A percentile compares a stretch with the other conserved stretches of the same genome.
Evolutionary conservation across 2,113 vertebrate genomes (phyloP).

Genomic region (Ranitomeya variabilis): DNA sequence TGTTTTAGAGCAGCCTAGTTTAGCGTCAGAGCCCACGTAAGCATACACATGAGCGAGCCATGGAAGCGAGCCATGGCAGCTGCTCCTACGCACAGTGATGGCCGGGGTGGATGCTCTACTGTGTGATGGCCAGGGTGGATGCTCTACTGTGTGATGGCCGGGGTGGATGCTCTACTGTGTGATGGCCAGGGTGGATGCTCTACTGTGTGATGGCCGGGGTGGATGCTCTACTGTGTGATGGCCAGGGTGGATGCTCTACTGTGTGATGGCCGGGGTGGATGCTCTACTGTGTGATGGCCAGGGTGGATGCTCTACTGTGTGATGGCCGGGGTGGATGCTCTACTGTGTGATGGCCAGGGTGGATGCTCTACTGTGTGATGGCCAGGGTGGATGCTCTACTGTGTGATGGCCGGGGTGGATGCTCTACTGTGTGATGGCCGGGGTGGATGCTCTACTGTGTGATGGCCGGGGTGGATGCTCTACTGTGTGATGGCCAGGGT

Average conservation of each 20-base stretch:
- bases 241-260: constrained; percentile 30
- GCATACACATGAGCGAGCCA: not conserved
- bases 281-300: not conserved
- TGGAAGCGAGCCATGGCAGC: constrained; percentile 47
- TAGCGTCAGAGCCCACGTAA: constrained; percentile 33
- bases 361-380: constrained; percentile 25
- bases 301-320: constrained; percentile 33
- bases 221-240: constrained; percentile 25
- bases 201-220: not conserved
- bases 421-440: not conserved
- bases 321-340: constrained; percentile 26
- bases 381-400: constrained; percentile 30
- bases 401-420: constrained; percentile 8
- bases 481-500: not conserved
- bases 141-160: not conserved
- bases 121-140: constrained; percentile 4
- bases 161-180: constrained; percentile 33
- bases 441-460: constrained; percentile 33
- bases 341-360: not conserved
- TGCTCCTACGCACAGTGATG: not conserved
- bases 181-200: constrained; percentile 23
- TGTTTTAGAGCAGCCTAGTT: not conserved
- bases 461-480: constrained; percentile 26
- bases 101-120: constrained; percentile 33
- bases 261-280: constrained; percentile 8